Percentiles rank a stretch among this genome's conserved stretches.
Conservation (phyloP, 1,140 invertebrate genomes). For the Diorhabda carinulata region DNA sequence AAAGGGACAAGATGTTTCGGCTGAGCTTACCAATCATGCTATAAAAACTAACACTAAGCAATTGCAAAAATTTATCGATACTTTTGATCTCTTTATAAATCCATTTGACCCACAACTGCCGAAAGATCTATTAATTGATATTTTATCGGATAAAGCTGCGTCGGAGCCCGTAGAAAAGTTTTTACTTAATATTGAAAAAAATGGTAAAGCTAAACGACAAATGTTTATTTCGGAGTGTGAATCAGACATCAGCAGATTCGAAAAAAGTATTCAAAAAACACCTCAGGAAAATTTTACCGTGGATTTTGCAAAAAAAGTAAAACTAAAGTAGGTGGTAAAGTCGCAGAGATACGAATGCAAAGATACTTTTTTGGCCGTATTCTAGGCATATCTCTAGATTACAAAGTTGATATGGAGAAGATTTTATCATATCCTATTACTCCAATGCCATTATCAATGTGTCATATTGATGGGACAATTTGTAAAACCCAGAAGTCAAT, state of each 20-base stretch:
- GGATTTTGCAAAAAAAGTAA: conserved; percentile 7
- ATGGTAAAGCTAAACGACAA: too few relatives aligned
- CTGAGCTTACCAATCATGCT: conserved; percentile 26
- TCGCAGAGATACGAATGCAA: too few relatives aligned
- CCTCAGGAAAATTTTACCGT: neutral
- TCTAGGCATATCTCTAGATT: conserved; percentile 16
- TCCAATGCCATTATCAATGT: conserved; percentile 19
- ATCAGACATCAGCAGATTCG: conserved; percentile 11
- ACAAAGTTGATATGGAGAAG: conserved; percentile 17
- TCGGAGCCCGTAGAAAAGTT: conserved; percentile 27
- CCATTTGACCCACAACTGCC: conserved; percentile 27
- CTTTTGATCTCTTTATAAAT: conserved; percentile 28
- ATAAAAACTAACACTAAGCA: conserved; percentile 30
- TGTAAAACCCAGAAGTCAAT: conserved; percentile 27
- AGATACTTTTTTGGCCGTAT: conserved; percentile 8
- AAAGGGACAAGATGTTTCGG: conserved; percentile 29
- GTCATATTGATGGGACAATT: conserved; percentile 19
- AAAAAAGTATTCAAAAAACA: conserved; percentile 11
- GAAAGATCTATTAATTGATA: conserved; percentile 33
- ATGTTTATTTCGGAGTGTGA: conserved; percentile 20
- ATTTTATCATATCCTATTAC: conserved; percentile 23
- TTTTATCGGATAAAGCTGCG: conserved; percentile 13
- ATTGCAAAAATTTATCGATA: conserved; percentile 27
- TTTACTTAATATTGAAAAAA: too few relatives aligned
- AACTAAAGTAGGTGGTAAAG: too few relatives aligned